Base-by-base conservation (phyloP, 2,113 vertebrate species). In the Nicator chloris region DNA sequence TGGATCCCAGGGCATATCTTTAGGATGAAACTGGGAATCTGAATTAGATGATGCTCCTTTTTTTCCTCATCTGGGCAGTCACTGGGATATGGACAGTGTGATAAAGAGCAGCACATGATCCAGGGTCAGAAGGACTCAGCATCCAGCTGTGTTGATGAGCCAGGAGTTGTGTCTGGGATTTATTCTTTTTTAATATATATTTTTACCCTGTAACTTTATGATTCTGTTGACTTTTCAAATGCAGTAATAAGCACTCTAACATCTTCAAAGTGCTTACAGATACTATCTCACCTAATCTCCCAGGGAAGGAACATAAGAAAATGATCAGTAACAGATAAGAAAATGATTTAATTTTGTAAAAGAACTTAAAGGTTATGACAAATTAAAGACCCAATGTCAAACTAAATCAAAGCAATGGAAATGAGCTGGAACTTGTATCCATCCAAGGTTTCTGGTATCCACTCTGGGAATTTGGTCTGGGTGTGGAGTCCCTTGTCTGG, bases 371-470 rank as follows among this genome's bases (percentile, higher is more conserved):
- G 57, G 35, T 60, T 69, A n/a, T 31, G 16, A 45, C 1, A 24
- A 80, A 93, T 92, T 80, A 82, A 73, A 95, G 93, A 42, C 37
- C 75, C 31, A 14, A 26, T 69, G 71, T 61, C 15, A 31, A 79
- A 49, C 57, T 89, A 87, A 93, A 91, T 95, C 70, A 94, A 90
- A 94, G 60, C 50, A 51, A 70, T 83, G 92, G 51, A 88, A 95
- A 90, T 90, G 33, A 82, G 35, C 42, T 92, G 59, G 50, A 68
- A 28, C 39, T 76, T 73, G 54, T 10, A 54, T 60, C 82, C 64
- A 3, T 22, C 28, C 18, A 21, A 72, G 24, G 30, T 63, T 88
- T 77, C 40, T 57, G 40, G 30, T 4, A 51, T 51, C 57, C 40
- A 21, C 19, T 64, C 49, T 31, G 30, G 2, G 12, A 66, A 10